Evolutionary conservation across 2,888 invertebrate genomes (phyloP).

Genomic region (Leuctra nigra): DNA sequence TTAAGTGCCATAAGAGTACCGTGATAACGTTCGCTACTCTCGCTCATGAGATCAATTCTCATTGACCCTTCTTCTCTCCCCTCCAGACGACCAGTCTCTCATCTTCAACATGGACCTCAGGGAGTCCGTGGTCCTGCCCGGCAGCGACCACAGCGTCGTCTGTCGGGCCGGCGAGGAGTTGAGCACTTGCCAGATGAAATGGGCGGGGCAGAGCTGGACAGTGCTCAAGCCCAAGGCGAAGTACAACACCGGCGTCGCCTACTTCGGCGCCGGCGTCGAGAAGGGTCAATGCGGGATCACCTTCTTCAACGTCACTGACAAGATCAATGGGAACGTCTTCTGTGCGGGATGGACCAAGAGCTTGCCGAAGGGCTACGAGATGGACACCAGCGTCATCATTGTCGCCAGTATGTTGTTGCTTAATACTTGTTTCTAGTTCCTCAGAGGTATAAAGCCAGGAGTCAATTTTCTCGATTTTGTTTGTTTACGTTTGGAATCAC

Average conservation of each 20-base stretch:
- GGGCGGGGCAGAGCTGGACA: background rate
- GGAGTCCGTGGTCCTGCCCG: background rate
- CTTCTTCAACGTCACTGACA: background rate
- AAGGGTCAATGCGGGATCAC: constrained; percentile 5
- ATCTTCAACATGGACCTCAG: background rate
- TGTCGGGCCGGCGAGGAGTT: background rate
- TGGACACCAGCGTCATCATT: background rate
- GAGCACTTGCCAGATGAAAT: background rate
- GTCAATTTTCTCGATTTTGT: no score
- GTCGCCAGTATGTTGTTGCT: background rate
- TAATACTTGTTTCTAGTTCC: no score
- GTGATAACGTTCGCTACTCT: no score
- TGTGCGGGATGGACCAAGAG: background rate
- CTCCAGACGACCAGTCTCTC: background rate
- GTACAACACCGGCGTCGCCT: no score
- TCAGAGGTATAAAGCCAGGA: no score
- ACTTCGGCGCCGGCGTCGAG: background rate
- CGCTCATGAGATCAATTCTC: no score
- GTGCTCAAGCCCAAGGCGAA: background rate
- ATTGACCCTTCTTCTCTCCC: background rate
- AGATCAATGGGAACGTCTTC: background rate
- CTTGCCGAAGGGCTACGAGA: constrained; percentile 1
- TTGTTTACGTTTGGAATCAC: no score
- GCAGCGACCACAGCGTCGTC: background rate
- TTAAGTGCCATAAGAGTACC: no score